Evolutionary conservation across 1,140 invertebrate genomes (phyloP).

Genomic region (Lepeophtheirus salmonis): DNA sequence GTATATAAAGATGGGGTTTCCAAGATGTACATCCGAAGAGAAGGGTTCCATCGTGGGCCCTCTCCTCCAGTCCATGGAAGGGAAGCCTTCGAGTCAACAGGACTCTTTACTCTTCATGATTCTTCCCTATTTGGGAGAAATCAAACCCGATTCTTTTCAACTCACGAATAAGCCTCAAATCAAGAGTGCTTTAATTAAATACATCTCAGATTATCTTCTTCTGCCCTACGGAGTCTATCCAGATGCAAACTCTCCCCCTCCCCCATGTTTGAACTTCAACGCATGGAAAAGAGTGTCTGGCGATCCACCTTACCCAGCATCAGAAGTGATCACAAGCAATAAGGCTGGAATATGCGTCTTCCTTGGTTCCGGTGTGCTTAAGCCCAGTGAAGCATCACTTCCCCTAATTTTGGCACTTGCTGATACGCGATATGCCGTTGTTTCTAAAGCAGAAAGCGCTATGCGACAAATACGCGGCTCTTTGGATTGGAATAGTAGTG

Average conservation of each 20-base stretch:
- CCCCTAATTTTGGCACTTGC: conserved; percentile 62
- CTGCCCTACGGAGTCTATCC: conserved; percentile 54
- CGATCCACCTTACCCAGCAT: conserved; percentile 42
- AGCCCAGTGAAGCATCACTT: conserved; percentile 48
- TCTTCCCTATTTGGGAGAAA: conserved; percentile 52
- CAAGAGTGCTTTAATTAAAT: conserved; percentile 45
- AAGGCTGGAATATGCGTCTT: conserved; percentile 66
- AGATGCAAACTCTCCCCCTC: conserved; percentile 28
- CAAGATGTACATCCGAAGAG: conserved; percentile 36
- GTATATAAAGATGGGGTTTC: conserved; percentile 78
- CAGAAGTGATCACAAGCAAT: conserved; percentile 62
- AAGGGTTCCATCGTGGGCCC: conserved; percentile 53
- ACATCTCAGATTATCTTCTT: conserved; percentile 60
- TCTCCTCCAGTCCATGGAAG: conserved; percentile 54
- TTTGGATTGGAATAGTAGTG: conserved; percentile 50
- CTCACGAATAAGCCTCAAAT: conserved; percentile 43
- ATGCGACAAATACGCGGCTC: conserved; percentile 3
- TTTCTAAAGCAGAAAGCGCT: conserved; percentile 30
- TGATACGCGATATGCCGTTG: conserved; percentile 57
- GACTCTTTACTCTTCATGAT: conserved; percentile 47
- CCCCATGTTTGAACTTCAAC: conserved; percentile 55
- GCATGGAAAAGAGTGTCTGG: conserved; percentile 57
- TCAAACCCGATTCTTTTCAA: conserved; percentile 42
- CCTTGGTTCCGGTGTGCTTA: conserved; percentile 50
- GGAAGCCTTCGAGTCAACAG: conserved; percentile 55